phyloP scores from a whole-genome alignment of 2,113 vertebrate genomes.

The Cephalopterus ornatus region DNA sequence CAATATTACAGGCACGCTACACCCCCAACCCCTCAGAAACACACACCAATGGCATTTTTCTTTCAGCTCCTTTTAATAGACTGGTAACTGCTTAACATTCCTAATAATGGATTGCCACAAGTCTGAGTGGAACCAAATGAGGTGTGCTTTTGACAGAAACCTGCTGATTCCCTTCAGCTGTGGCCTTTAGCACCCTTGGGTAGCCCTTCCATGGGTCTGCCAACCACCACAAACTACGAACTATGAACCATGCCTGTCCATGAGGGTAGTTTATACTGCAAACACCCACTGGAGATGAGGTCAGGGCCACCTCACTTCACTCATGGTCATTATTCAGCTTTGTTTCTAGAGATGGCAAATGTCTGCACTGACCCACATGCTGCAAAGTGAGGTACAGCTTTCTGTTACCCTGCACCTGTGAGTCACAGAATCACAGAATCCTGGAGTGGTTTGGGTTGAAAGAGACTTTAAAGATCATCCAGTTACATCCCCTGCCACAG shows the following conservation, averaged over 20 bases:
- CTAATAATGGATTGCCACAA: background rate
- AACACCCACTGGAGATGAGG: background rate
- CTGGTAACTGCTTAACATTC: background rate
- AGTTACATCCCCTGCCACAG: background rate
- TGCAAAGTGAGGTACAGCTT: background rate
- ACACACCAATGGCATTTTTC: background rate
- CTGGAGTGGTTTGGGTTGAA: background rate
- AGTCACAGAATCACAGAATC: background rate
- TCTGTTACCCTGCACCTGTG: background rate
- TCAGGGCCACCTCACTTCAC: background rate
- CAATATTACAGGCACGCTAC: background rate
- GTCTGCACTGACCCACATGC: background rate
- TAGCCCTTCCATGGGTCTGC: background rate
- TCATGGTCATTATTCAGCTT: background rate
- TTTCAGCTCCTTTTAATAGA: background rate
- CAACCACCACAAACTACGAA: background rate
- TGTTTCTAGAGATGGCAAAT: background rate
- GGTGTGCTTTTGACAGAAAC: background rate
- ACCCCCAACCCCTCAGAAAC: background rate
- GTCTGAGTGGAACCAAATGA: background rate
- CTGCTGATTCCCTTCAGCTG: background rate
- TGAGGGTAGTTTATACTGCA: background rate
- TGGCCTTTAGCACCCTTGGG: background rate
- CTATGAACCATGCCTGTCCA: background rate
- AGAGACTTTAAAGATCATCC: background rate